A percentile compares a stretch with the other conserved stretches of the same genome.
These are phyloP conservation scores for Drosophila quinaria DNA, from an alignment of 2,888 invertebrate species.

Conservation along the genomic window DNA sequence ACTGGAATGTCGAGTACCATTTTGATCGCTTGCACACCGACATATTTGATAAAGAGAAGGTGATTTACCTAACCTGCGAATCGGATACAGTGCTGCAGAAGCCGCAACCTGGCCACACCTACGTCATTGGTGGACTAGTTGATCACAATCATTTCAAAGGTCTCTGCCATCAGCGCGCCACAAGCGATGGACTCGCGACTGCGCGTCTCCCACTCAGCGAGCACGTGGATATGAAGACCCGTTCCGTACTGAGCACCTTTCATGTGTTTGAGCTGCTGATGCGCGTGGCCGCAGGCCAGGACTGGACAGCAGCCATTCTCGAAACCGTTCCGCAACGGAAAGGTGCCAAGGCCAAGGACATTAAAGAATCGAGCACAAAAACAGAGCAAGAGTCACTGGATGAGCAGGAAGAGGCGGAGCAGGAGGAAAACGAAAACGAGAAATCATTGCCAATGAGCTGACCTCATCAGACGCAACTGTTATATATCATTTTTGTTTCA, in stretches of 20 bases:
- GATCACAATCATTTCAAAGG: conserved; percentile 99
- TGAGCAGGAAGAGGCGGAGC: not conserved
- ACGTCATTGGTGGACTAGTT: conserved; percentile 98
- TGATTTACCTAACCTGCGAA: conserved; percentile 97
- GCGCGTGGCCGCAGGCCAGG: conserved; percentile 90
- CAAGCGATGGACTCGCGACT: conserved; percentile 91
- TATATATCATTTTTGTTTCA: conserved; percentile 5
- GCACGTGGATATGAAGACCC: conserved; percentile 95
- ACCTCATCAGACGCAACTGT: conserved; percentile 10
- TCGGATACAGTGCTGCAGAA: conserved; percentile 93
- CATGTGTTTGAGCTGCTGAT: conserved; percentile 96
- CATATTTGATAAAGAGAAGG: conserved; percentile 90
- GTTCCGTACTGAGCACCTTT: conserved; percentile 97
- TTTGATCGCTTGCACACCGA: conserved; percentile 89
- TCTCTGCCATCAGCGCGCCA: conserved; percentile 93
- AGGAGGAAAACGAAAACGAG: not conserved
- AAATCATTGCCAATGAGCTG: conserved; percentile 18
- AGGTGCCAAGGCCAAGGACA: conserved; percentile 87
- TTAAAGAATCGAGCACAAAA: not conserved
- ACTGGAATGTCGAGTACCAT: conserved; percentile 96
- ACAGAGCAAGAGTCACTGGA: not conserved
- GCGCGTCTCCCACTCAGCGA: conserved; percentile 95
- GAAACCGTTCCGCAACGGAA: conserved; percentile 92
- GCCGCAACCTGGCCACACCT: conserved; percentile 92
- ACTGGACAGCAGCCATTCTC: conserved; percentile 93